Base-by-base conservation (phyloP, 1,140 invertebrate species). In the Micrasema longulum region DNA sequence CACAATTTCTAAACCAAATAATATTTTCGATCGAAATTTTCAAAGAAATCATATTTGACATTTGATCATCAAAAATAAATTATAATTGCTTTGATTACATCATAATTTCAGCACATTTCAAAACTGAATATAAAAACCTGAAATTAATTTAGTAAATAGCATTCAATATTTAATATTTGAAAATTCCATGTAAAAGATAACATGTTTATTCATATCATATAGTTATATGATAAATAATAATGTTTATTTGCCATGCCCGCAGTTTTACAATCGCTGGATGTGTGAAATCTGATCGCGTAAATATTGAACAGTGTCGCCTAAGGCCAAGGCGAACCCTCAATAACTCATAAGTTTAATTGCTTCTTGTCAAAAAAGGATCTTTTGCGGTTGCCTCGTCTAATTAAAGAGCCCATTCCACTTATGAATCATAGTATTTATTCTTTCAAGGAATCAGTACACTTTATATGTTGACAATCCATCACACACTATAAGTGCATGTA, bases 121-220 rank as follows among this genome's bases (percentile, higher is more conserved):
- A n/a, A n/a, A n/a, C n/a, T n/a, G n/a, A n/a, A n/a, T n/a, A n/a
- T n/a, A n/a, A n/a, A n/a, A n/a, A n/a, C n/a, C n/a, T n/a, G n/a
- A n/a, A n/a, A n/a, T n/a, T n/a, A n/a, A n/a, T n/a, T n/a, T n/a
- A n/a, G n/a, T n/a, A n/a, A n/a, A n/a, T n/a, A n/a, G n/a, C n/a
- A n/a, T n/a, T n/a, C n/a, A n/a, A n/a, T n/a, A n/a, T n/a, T n/a
- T n/a, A n/a, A n/a, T n/a, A n/a, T n/a, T n/a, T n/a, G n/a, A n/a
- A n/a, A n/a, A n/a, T n/a, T 57, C 53, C 53, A 57, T 57, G 53
- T 57, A 57, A 57, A 57, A 57, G 23, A 57, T 57, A 57, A 57
- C 53, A 57, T 57, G 14, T 35, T n/a, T n/a, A n/a, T n/a, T n/a
- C n/a, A n/a, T 57, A 57, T 57, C 1, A 31, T 57, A 57, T 57